Base-by-base conservation (phyloP, 2,113 vertebrate species). In the Carollia perspicillata region DNA sequence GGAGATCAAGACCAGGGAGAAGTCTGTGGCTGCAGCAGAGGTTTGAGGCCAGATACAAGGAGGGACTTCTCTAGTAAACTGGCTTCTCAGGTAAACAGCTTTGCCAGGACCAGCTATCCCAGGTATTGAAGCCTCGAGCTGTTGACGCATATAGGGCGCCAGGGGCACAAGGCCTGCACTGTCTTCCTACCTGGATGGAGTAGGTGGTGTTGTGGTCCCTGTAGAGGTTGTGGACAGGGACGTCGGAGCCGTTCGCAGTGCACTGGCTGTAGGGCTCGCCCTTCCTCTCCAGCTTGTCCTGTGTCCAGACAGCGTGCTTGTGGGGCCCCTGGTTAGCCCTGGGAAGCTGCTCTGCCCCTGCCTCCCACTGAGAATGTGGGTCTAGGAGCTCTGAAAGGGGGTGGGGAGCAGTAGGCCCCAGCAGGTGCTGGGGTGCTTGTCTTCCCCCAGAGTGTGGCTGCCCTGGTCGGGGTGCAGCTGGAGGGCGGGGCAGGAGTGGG, bases 221-320 rank as follows among this genome's bases (percentile, higher is more conserved):
- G 66, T 99, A 99, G 58, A 99, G 98, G 63, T 99, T 99, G 17
- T 1, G 89, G 7, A 99, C 47, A 0, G 98, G 98, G 11, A 99
- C 96, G 0, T 99, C 98, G 0, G 98, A 98, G 20, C 99, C 99
- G 0, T 99, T 98, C 37, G 93, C 2, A 3, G 98, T 99, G 95
- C 99, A 99, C 23, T 97, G 95, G 0, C 98, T 99, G 94, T 99
- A 99, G 53, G 98, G 98, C 0, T 98, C 94, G 0, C 98, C 99
- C 95, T 98, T 98, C 81, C 98, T 90, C 69, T 98, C 96, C 74
- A 99, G 98, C 53, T 98, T 98, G 49, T 99, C 99, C 99, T 99
- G 97, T 0, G 80, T 22, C 23, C 85, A n/a, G 58, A 95, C 17
- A 51, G 49, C 26, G 18, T 10, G 77, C 35, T 78, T 5, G 3